Evolutionary conservation across 1,140 invertebrate genomes (phyloP), one percentile per base, ranked within the genome.

Genomic region (Drosophila murphyi): DNA sequence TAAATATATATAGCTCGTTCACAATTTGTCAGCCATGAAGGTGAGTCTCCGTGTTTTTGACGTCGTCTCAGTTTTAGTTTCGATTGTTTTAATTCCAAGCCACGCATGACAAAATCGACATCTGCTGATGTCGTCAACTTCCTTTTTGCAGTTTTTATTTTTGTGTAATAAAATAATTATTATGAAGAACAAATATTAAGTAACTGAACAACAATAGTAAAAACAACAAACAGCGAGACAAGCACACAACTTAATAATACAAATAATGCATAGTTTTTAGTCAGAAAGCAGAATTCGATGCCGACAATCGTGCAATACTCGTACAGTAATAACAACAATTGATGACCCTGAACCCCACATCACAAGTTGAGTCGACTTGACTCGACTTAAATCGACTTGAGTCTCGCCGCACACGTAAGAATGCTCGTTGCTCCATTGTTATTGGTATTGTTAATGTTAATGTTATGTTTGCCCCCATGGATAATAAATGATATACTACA

Each of bases 171-270:
- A 79, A 89, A 85, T 89, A 85, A 89, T 89, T 82, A 82, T 56
- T 70, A 74, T 89, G 86, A 79, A 90, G 74, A 85, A 86, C 80
- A 89, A 89, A 89, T 89, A 89, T 89, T 83, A 89, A 85, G 80
- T 72, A 89, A 88, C 72, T 74, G 1, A 20, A 20, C 20, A 20
- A 20, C 20, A 1, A 20, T 20, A 20, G 20, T 20, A 20, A 20
- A 20, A 20, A 20, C 20, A 20, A 32, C 54, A 73, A 69, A 59
- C 65, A 71, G 20, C 20, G 20, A 20, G 56, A 6, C 39, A 41
- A n/a, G 20, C 72, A 51, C 82, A 79, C 76, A 76, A 77, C 77
- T 83, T 68, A 62, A 72, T 72, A 71, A 86, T 78, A 78, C 80
- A 88, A 89, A 89, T 88, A 88, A 85, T 85, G 85, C 78, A 89